phyloP scores from a whole-genome alignment of 2,888 invertebrate genomes.

The Petrophora chlorosata region DNA sequence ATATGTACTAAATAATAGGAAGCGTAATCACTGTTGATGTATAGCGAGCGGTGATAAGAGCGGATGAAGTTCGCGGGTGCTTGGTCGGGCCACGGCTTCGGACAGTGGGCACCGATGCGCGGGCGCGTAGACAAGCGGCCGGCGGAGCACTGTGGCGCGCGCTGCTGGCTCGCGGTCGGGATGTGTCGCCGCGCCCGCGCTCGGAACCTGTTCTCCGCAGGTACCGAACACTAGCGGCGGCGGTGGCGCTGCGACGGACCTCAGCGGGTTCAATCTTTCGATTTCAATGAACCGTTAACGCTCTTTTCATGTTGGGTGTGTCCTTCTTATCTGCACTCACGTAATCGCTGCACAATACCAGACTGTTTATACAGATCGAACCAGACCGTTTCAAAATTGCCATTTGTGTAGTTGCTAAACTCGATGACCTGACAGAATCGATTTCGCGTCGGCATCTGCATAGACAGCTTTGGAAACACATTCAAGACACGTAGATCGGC shows the following conservation, averaged over 20 bases:
- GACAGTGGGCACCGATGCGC: constrained; percentile 47
- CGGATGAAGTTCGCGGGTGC: constrained; percentile 50
- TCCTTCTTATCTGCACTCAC: constrained; percentile 69
- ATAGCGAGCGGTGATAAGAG: constrained; percentile 37
- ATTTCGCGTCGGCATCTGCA: constrained; percentile 23
- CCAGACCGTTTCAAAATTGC: constrained; percentile 40
- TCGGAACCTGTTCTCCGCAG: constrained; percentile 72
- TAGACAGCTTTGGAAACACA: constrained; percentile 47
- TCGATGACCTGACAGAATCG: constrained; percentile 29
- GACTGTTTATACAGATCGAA: constrained; percentile 28
- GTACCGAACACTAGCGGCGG: too few species aligned
- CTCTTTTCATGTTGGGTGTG: constrained; percentile 63
- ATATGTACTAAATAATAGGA: constrained; percentile 13
- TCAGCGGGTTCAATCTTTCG: constrained; percentile 61
- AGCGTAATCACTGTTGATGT: constrained; percentile 32
- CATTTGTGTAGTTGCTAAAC: constrained; percentile 29
- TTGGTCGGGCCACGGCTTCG: constrained; percentile 21
- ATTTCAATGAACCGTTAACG: constrained; percentile 82
- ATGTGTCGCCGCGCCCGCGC: constrained; percentile 58
- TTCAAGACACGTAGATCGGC: constrained; percentile 59
- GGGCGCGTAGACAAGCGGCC: constrained; percentile 71
- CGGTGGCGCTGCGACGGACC: constrained; percentile 62
- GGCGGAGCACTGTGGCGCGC: constrained; percentile 73
- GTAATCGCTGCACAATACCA: constrained; percentile 48
- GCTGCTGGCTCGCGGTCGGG: constrained; percentile 62